Conservation (phyloP, 2,888 invertebrate genomes). For the Drosophila longiperda region DNA sequence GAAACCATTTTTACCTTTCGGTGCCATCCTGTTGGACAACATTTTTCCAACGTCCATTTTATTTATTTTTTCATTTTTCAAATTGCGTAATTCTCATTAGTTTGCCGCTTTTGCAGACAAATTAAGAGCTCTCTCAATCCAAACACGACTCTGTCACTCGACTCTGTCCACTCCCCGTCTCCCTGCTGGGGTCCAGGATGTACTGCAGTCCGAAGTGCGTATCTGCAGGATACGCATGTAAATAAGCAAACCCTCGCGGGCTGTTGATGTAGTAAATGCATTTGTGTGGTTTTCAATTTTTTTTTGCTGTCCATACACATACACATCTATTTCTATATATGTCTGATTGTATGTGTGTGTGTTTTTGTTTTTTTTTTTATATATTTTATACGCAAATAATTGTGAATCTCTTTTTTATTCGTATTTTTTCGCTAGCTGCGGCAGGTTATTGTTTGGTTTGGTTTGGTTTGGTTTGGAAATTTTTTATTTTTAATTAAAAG, state of each 20-base stretch:
- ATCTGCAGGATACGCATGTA: conserved; percentile 75
- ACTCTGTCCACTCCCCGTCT: not conserved
- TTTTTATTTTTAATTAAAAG: conserved; percentile 81
- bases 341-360: not conserved
- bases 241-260: conserved; percentile 60
- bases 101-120: conserved; percentile 77
- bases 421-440: conserved; percentile 56
- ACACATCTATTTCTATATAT: not conserved
- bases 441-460: conserved; percentile 76
- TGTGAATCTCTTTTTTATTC: conserved; percentile 69
- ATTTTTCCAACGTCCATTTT: conserved; percentile 36
- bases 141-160: conserved; percentile 13
- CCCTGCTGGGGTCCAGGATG: conserved; percentile 21
- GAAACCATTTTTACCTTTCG: conserved; percentile 8
- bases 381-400: conserved; percentile 76
- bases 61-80: conserved; percentile 61
- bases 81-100: conserved; percentile 82
- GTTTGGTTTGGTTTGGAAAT: conserved; percentile 64
- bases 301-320: conserved; percentile 24
- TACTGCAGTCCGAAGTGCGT: conserved; percentile 67
- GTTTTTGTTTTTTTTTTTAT: conserved; percentile 35
- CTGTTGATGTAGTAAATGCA: conserved; percentile 62
- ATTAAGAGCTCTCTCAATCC: conserved; percentile 65
- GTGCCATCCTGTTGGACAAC: conserved; percentile 20
- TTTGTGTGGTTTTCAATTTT: conserved; percentile 75